phyloP scores from a whole-genome alignment of 2,888 invertebrate genomes.

The Stenodema calcarata region DNA sequence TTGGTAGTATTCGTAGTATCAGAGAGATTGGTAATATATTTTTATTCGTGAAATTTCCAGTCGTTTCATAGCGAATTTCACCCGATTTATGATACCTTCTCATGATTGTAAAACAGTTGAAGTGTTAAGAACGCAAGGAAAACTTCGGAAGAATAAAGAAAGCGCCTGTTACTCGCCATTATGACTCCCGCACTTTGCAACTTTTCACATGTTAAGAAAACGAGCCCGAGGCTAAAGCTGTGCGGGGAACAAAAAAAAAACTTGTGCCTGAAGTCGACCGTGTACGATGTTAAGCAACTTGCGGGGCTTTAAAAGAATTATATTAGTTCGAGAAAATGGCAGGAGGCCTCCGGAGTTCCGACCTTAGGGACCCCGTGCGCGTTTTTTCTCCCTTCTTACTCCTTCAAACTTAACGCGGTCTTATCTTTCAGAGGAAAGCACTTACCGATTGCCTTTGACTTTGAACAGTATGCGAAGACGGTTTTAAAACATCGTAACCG shows the following conservation, averaged over 20 bases:
- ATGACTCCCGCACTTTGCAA: not conserved
- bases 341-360: not conserved
- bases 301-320: constrained; percentile 13
- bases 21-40: too few species aligned
- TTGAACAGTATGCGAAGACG: not conserved
- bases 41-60: too few species aligned
- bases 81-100: not conserved
- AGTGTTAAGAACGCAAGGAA: not conserved
- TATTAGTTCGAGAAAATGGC: not conserved
- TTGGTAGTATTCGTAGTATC: too few species aligned
- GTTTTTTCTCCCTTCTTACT: not conserved
- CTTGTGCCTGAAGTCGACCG: not conserved
- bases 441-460: not conserved
- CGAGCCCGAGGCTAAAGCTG: not conserved
- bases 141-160: not conserved
- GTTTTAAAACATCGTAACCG: not conserved
- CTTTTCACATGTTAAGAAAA: not conserved
- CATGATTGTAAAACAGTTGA: not conserved
- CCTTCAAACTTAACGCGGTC: not conserved
- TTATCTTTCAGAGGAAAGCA: not conserved
- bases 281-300: not conserved
- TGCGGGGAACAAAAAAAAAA: not conserved
- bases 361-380: not conserved
- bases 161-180: not conserved
- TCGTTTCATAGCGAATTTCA: not conserved